A percentile compares a stretch with the other conserved stretches of the same genome.
Evolutionary conservation across 2,888 invertebrate species (phyloP).

Genomic region (Frankliniella intonsa): DNA sequence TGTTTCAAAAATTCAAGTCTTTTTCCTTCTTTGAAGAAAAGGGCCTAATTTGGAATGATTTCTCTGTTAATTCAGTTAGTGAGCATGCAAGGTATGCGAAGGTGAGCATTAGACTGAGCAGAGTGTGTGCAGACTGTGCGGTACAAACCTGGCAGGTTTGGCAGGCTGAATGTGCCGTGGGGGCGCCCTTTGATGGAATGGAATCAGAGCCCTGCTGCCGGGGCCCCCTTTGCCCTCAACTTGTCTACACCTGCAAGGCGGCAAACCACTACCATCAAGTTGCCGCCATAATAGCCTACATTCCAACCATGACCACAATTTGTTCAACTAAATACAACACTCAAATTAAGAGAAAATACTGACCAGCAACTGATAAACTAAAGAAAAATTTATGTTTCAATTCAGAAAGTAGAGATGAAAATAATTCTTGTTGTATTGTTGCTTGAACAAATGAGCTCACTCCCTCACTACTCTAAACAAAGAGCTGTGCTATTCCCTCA

Average conservation of each 20-base stretch:
- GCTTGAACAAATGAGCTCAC: neutral
- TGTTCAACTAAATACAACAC: slow-evolving; percentile 31
- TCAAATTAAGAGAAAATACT: slow-evolving; percentile 26
- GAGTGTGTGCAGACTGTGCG: slow-evolving; percentile 5
- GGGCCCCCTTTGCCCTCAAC: slow-evolving; percentile 1
- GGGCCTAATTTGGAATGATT: neutral
- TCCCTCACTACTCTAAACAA: neutral
- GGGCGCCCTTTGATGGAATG: slow-evolving; percentile 14
- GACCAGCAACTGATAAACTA: too few relatives aligned
- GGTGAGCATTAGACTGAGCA: neutral
- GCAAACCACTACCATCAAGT: slow-evolving; percentile 41
- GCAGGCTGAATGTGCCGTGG: slow-evolving; percentile 21
- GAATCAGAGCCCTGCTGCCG: slow-evolving; percentile 15
- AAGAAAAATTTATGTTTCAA: neutral
- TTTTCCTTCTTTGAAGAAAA: too few relatives aligned
- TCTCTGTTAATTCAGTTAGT: neutral
- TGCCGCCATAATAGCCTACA: slow-evolving; percentile 38
- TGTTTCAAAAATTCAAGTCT: too few relatives aligned
- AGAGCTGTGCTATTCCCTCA: neutral
- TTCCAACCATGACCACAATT: slow-evolving; percentile 37
- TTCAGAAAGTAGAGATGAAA: neutral
- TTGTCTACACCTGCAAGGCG: slow-evolving; percentile 50
- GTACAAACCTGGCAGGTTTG: slow-evolving; percentile 21
- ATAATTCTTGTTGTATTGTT: neutral
- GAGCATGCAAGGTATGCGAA: neutral